Evolutionary conservation across 2,888 invertebrate species (phyloP).

Genomic region (Amblyjoppa fuscipennis): DNA sequence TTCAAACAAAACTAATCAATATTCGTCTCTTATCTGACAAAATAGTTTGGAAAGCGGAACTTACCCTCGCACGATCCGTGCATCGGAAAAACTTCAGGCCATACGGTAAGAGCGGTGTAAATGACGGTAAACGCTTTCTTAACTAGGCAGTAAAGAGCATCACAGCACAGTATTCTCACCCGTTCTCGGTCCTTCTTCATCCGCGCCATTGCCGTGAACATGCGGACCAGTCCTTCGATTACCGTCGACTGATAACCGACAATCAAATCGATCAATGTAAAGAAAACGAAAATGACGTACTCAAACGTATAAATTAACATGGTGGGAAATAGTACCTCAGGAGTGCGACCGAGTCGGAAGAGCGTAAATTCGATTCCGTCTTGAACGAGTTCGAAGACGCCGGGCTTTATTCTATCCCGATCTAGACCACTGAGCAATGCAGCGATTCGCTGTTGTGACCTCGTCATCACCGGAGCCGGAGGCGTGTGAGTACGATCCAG

Average conservation of each 20-base stretch:
- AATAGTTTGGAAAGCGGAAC: slow-evolving; percentile 12
- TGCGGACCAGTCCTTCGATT: slow-evolving; percentile 74
- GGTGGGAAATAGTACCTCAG: slow-evolving; percentile 61
- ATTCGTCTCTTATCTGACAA: background rate
- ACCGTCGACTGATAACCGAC: slow-evolving; percentile 68
- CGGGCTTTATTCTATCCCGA: slow-evolving; percentile 70
- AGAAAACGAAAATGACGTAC: background rate
- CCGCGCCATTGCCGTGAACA: slow-evolving; percentile 76
- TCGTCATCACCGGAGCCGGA: slow-evolving; percentile 85
- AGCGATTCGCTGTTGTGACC: slow-evolving; percentile 83
- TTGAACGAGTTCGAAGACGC: slow-evolving; percentile 72
- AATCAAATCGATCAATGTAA: slow-evolving; percentile 21
- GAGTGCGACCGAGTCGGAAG: slow-evolving; percentile 71
- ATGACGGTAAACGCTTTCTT: slow-evolving; percentile 82
- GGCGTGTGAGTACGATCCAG: slow-evolving; percentile 83
- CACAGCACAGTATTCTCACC: slow-evolving; percentile 84
- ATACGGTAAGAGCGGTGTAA: slow-evolving; percentile 83
- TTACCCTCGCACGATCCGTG: slow-evolving; percentile 76
- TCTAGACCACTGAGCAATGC: slow-evolving; percentile 83
- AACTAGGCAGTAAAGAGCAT: slow-evolving; percentile 84
- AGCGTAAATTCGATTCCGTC: slow-evolving; percentile 77
- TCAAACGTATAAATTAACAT: background rate
- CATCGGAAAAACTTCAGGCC: slow-evolving; percentile 85
- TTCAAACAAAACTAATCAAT: background rate
- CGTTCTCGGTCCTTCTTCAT: slow-evolving; percentile 84